A percentile compares a stretch with the other conserved stretches of the same genome.
phyloP scores from a whole-genome alignment of 2,797 vertebrate species.

The Pangasius mekongensis region DNA sequence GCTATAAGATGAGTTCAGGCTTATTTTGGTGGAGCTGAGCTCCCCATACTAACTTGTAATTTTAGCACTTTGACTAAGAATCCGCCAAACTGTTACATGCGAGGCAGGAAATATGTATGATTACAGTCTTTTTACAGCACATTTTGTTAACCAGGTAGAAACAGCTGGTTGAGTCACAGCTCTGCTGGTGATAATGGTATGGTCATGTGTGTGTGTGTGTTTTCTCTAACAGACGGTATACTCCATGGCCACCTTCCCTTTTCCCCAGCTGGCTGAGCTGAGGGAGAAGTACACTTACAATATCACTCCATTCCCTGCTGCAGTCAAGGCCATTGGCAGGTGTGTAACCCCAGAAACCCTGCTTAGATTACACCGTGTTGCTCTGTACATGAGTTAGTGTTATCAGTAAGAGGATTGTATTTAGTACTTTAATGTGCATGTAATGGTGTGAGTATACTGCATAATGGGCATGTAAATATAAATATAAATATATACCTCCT shows the following conservation, averaged over 20 bases:
- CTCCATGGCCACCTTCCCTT: slow-evolving; percentile 94
- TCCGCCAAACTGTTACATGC: neutral
- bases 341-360: slow-evolving; percentile 45
- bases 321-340: slow-evolving; percentile 83
- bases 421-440: neutral
- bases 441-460: neutral
- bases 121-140: neutral
- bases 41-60: neutral
- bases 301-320: slow-evolving; percentile 94
- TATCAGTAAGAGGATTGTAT: neutral
- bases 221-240: slow-evolving; percentile 85
- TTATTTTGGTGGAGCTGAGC: neutral
- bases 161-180: neutral
- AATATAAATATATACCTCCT: neutral
- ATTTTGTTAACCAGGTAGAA: neutral
- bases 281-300: slow-evolving; percentile 99
- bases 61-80: neutral
- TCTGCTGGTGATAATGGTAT: neutral
- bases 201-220: neutral
- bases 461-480: neutral
- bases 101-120: neutral
- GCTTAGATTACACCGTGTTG: neutral
- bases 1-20: neutral
- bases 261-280: slow-evolving; percentile 93
- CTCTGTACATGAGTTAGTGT: slow-evolving; percentile 9